phyloP scores from a whole-genome alignment of 2,797 vertebrate genomes.

The Pelodytes ibericus region DNA sequence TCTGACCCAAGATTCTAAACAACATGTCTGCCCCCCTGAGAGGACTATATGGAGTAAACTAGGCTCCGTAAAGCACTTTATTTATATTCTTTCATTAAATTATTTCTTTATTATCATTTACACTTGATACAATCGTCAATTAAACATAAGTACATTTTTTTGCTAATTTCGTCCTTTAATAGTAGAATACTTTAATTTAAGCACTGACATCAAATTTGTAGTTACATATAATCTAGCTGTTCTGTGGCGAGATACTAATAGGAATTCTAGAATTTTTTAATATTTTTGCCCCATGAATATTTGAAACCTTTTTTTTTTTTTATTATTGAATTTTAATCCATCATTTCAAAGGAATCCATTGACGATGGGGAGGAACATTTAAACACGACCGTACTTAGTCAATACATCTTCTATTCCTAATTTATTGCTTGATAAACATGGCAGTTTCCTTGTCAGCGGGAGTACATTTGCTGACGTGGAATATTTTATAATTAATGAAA shows the following conservation, averaged over 20 bases:
- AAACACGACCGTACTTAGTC: conserved; percentile 43
- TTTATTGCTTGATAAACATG: conserved; percentile 62
- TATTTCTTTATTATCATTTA: no score
- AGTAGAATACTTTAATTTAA: no score
- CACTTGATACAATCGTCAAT: no score
- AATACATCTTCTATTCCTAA: conserved; percentile 59
- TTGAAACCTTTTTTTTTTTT: conserved; percentile 55
- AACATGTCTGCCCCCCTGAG: no score
- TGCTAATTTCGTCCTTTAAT: no score
- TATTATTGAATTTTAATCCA: conserved; percentile 68
- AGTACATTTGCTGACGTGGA: conserved; percentile 46
- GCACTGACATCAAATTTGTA: not conserved
- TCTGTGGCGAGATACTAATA: conserved; percentile 31
- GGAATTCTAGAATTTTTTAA: conserved; percentile 49
- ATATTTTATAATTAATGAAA: conserved; percentile 47
- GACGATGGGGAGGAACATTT: conserved; percentile 39
- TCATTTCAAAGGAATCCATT: conserved; percentile 62
- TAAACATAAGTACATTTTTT: no score
- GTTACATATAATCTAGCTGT: not conserved
- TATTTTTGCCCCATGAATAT: conserved; percentile 45
- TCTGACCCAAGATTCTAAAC: no score
- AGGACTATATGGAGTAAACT: no score
- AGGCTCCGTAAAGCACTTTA: no score
- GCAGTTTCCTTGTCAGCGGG: conserved; percentile 49
- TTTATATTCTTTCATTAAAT: no score